Percentiles rank a stretch among this genome's conserved stretches.
Conservation (phyloP, 2,797 vertebrate genomes). For the Malurus leucopterus region DNA sequence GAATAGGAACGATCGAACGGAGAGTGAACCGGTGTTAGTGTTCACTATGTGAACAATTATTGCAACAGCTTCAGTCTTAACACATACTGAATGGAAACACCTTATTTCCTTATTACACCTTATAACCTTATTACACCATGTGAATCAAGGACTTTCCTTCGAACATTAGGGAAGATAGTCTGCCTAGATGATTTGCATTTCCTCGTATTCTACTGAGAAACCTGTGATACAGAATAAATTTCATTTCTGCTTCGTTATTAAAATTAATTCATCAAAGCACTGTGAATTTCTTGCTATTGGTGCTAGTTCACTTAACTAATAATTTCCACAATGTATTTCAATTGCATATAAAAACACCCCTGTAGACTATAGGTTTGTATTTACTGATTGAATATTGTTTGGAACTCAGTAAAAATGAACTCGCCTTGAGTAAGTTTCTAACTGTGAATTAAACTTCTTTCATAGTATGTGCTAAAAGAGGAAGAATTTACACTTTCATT, state of each 20-base stretch:
- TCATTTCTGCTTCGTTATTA: neutral
- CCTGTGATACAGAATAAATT: neutral
- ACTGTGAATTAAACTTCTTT: neutral
- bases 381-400: neutral
- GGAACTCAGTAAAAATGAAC: neutral
- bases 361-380: neutral
- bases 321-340: neutral
- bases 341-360: neutral
- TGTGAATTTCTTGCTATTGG: neutral
- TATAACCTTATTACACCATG: neutral
- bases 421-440: neutral
- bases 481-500: neutral
- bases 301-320: neutral
- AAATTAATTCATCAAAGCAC: neutral
- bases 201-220: neutral
- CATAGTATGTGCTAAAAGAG: neutral
- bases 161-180: neutral
- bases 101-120: neutral
- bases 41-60: neutral
- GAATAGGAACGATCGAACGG: neutral
- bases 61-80: neutral
- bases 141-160: neutral
- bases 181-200: neutral
- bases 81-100: neutral
- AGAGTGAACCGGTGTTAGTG: neutral